Evolutionary conservation across 2,888 invertebrate species (phyloP).

Genomic region (Heliconius aoede): DNA sequence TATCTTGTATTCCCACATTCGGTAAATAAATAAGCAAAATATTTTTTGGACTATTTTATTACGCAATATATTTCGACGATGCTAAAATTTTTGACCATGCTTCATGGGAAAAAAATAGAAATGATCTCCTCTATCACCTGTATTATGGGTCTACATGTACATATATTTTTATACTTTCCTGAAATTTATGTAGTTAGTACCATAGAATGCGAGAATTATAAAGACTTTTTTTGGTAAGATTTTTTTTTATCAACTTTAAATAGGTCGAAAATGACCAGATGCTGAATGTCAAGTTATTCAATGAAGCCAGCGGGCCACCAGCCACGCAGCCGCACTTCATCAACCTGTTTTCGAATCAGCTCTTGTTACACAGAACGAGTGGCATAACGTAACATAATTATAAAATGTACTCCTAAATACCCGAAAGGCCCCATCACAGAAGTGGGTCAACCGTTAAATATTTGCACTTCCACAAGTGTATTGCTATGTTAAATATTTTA

Average conservation of each 20-base stretch:
- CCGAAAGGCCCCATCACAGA: conserved; percentile 35
- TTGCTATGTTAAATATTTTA: conserved; percentile 34
- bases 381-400: conserved; percentile 29
- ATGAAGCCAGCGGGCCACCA: background rate
- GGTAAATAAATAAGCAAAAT: too few species aligned
- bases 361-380: conserved; percentile 18
- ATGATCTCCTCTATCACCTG: background rate
- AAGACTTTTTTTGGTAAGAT: too few species aligned
- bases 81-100: background rate
- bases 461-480: conserved; percentile 36
- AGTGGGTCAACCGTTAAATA: conserved; percentile 38
- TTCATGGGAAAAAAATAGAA: background rate
- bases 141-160: background rate
- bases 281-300: too few species aligned
- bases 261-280: too few species aligned
- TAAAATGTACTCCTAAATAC: conserved; percentile 32
- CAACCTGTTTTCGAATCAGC: conserved; percentile 29
- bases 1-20: too few species aligned
- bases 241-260: too few species aligned
- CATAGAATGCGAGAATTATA: too few species aligned
- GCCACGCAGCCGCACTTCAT: too few species aligned
- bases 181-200: too few species aligned
- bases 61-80: too few species aligned
- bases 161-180: background rate
- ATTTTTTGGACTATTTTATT: too few species aligned